Percentiles rank a stretch among this genome's conserved stretches.
Evolutionary conservation across 1,140 invertebrate species (phyloP).

Genomic region (Semibalanus balanoides): DNA sequence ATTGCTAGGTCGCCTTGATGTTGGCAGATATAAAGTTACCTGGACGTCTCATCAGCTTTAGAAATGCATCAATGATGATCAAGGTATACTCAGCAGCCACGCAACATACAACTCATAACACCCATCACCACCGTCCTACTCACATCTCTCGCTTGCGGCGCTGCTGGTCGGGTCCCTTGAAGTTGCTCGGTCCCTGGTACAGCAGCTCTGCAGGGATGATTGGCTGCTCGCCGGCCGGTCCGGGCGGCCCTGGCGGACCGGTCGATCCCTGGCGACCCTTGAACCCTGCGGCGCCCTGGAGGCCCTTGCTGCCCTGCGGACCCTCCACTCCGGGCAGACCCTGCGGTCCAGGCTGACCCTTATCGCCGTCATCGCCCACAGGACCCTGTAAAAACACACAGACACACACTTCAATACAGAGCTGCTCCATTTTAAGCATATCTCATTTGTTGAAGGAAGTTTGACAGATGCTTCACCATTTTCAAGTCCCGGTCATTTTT

Average conservation of each 20-base stretch:
- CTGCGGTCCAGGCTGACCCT: slow-evolving; percentile 34
- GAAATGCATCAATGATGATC: too few species aligned
- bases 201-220: slow-evolving; percentile 44
- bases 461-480: too few species aligned
- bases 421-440: too few species aligned
- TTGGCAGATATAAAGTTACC: too few species aligned
- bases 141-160: not conserved
- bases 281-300: slow-evolving; percentile 47
- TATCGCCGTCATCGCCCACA: slow-evolving; percentile 34
- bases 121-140: too few species aligned
- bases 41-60: too few species aligned
- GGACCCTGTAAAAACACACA: slow-evolving; percentile 28
- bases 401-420: too few species aligned
- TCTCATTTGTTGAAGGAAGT: too few species aligned
- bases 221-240: slow-evolving; percentile 54
- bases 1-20: too few species aligned
- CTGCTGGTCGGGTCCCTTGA: slow-evolving; percentile 45
- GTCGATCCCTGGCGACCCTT: slow-evolving; percentile 59
- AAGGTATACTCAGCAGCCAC: too few species aligned
- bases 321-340: slow-evolving; percentile 47
- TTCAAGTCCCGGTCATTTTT: too few species aligned
- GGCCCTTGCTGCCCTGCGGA: slow-evolving; percentile 47
- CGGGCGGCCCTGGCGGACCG: slow-evolving; percentile 49
- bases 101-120: too few species aligned
- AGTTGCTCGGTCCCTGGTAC: slow-evolving; percentile 41